phyloP scores from a whole-genome alignment of 1,140 invertebrate species.

The Drosophila novamexicana region DNA sequence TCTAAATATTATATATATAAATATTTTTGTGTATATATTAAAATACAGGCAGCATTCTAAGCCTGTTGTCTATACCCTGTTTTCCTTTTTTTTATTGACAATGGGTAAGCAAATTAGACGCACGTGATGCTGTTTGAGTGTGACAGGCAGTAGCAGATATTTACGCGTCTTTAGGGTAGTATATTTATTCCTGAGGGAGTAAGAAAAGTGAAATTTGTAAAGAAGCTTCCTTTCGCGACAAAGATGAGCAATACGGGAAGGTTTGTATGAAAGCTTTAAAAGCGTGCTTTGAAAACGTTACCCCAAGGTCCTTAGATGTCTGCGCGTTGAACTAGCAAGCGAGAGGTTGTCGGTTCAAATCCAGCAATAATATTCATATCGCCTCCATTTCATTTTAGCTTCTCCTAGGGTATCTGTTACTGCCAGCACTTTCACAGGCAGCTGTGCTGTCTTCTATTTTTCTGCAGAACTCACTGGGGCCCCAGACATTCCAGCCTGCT shows the following conservation, averaged over 20 bases:
- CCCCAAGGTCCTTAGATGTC: too few relatives aligned
- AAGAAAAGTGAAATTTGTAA: neutral
- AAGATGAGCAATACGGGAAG: too few relatives aligned
- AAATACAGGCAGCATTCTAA: constrained; percentile 11
- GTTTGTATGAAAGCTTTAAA: too few relatives aligned
- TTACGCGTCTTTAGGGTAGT: too few relatives aligned
- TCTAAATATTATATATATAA: constrained; percentile 49
- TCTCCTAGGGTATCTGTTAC: neutral
- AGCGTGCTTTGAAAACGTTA: too few relatives aligned
- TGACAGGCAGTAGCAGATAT: neutral
- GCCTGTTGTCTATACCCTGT: constrained; percentile 4
- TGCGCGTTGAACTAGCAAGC: too few relatives aligned
- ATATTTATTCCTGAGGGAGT: neutral
- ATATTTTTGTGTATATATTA: constrained; percentile 42
- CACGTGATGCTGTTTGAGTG: neutral
- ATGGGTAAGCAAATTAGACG: neutral
- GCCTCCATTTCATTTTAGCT: too few relatives aligned
- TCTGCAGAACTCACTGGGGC: neutral
- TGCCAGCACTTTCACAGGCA: neutral
- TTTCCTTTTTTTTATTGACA: neutral
- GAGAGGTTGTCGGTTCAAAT: too few relatives aligned
- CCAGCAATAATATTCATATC: too few relatives aligned
- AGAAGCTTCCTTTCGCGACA: too few relatives aligned
- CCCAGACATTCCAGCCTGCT: constrained; percentile 35
- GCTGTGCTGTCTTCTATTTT: constrained; percentile 9